Evolutionary conservation across 2,888 invertebrate species (phyloP).

Genomic region (Acanthoscelides obtectus): DNA sequence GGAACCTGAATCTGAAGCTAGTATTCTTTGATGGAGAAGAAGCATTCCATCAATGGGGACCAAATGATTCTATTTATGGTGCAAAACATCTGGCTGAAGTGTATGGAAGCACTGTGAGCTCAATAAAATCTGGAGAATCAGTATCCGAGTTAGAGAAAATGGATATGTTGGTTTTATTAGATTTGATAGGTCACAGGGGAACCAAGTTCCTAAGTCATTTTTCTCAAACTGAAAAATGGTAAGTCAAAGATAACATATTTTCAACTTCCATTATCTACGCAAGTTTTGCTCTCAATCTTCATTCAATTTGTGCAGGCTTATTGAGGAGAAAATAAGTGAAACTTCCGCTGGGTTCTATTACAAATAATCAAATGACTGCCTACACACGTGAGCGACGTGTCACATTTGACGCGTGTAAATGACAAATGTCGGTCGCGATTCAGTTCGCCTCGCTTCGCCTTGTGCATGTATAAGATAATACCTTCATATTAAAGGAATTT

Average conservation of each 20-base stretch:
- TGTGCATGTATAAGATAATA: no score
- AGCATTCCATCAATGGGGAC: constrained; percentile 85
- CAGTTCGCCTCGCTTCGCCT: no score
- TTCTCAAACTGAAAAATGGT: constrained; percentile 70
- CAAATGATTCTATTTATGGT: constrained; percentile 91
- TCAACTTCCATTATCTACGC: background rate
- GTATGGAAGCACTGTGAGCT: constrained; percentile 52
- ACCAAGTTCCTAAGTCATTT: constrained; percentile 85
- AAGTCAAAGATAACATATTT: constrained; percentile 33
- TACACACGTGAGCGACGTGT: no score
- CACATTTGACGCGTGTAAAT: no score
- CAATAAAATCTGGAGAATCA: constrained; percentile 23
- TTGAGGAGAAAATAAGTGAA: no score
- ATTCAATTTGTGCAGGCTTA: no score
- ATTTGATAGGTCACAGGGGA: constrained; percentile 84
- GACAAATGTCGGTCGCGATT: no score
- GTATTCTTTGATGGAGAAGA: constrained; percentile 99
- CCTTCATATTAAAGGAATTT: no score
- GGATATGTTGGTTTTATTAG: constrained; percentile 83
- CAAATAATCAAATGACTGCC: no score
- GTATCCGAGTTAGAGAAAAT: constrained; percentile 40
- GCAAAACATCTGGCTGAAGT: constrained; percentile 80
- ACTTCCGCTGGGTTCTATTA: no score
- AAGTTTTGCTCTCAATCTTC: background rate
- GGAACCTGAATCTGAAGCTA: constrained; percentile 67